phyloP scores from a whole-genome alignment of 2,888 invertebrate genomes.

The Bombyx huttoni region DNA sequence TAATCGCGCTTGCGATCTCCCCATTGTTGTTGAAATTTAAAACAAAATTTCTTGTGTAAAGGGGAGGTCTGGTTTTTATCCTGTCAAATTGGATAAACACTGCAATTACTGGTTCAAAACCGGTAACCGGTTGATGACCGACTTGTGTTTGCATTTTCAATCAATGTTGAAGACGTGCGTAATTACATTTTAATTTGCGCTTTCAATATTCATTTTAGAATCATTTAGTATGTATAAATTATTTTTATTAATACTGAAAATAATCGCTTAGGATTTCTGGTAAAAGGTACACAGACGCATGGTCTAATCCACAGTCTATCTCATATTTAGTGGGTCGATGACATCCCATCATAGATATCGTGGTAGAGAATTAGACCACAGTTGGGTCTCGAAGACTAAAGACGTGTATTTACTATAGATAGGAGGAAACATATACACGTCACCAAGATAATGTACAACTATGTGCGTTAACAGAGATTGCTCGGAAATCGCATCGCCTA shows the following conservation, averaged over 20 bases:
- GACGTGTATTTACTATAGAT: too few relatives aligned
- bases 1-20: constrained; percentile 62
- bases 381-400: too few relatives aligned
- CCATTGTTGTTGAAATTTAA: constrained; percentile 72
- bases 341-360: too few relatives aligned
- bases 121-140: constrained; percentile 8
- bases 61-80: constrained; percentile 66
- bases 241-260: neutral
- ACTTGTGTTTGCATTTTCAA: neutral
- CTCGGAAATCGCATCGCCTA: too few relatives aligned
- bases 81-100: constrained; percentile 70
- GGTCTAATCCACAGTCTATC: too few relatives aligned
- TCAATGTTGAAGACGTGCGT: neutral
- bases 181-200: neutral
- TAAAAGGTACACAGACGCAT: too few relatives aligned
- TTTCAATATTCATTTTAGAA: neutral
- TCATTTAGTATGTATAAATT: neutral
- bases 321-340: too few relatives aligned
- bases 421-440: too few relatives aligned
- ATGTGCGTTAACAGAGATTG: too few relatives aligned
- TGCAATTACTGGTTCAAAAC: constrained; percentile 61
- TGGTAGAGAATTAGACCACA: too few relatives aligned
- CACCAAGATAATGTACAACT: too few relatives aligned
- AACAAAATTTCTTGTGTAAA: constrained; percentile 66
- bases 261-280: neutral